Evolutionary conservation across 2,888 invertebrate genomes (phyloP).

Genomic region (Acleris literana): DNA sequence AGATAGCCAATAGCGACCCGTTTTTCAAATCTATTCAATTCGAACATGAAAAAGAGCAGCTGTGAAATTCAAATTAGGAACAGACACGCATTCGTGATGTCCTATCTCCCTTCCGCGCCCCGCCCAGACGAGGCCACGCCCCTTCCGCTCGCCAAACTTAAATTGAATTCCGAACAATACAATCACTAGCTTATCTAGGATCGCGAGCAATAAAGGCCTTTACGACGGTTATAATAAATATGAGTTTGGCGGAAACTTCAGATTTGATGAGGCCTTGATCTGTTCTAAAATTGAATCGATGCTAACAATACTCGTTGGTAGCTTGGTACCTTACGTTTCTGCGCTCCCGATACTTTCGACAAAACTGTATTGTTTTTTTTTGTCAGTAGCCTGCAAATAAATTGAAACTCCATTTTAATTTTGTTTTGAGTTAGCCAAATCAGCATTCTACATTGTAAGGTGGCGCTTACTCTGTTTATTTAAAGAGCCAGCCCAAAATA

Average conservation of each 20-base stretch:
- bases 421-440: slow-evolving; percentile 1
- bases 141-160: slow-evolving; percentile 65
- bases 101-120: slow-evolving; percentile 75
- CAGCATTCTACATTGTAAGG: slow-evolving; percentile 3
- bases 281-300: background rate
- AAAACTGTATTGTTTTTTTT: slow-evolving; percentile 3
- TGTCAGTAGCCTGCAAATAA: background rate
- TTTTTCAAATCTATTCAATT: slow-evolving; percentile 22
- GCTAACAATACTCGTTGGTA: slow-evolving; percentile 12
- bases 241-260: too few relatives aligned
- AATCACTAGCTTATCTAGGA: slow-evolving; percentile 43
- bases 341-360: slow-evolving; percentile 7
- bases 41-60: slow-evolving; percentile 33
- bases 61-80: slow-evolving; percentile 51
- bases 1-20: slow-evolving; percentile 10
- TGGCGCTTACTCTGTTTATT: slow-evolving; percentile 28
- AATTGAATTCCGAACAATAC: slow-evolving; percentile 67
- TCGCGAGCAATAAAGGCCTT: slow-evolving; percentile 38
- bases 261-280: too few relatives aligned
- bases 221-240: too few relatives aligned
- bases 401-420: too few relatives aligned
- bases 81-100: slow-evolving; percentile 49
- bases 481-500: slow-evolving; percentile 7
- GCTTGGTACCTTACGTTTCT: slow-evolving; percentile 20
- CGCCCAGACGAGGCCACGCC: slow-evolving; percentile 74